Base-by-base conservation (phyloP, 2,113 vertebrate species). In the Chaetura pelagica region DNA sequence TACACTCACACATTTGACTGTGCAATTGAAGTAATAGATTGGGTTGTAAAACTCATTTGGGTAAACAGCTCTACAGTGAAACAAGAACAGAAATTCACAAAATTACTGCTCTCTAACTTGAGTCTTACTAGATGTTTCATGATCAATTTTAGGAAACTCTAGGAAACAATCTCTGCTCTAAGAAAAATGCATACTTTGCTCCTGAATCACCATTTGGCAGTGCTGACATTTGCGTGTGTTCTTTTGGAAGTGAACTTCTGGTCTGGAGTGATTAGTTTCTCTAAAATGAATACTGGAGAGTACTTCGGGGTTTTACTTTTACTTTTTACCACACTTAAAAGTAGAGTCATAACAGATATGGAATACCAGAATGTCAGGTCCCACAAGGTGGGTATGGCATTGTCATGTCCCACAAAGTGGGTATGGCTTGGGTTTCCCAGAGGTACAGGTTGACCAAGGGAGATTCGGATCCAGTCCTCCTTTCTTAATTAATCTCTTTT, bases 161-260 rank as follows among this genome's bases (percentile, higher is more conserved):
- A 93, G 64, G 71, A 90, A 85, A 80, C 23, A 87, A 79, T 46
- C 27, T 82, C 35, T 69, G 38, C 49, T 76, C 62, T 63, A 63
- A 3, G 20, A 85, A 91, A 91, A 73, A 57, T 20, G 20, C 90
- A 88, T 95, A n/a, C 32, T 96, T 96, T 76, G 32, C 38, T 90
- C 46, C 49, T 96, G 91, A 95, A 54, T 96, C 94, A 97, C 38
- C 27, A 29, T 27, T 62, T 95, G 93, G 82, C 87, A 85, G 78
- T 34, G 49, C 68, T 74, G 63, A 63, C 12, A 8, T 15, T 84
- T 94, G 34, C 20, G 42, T 62, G 22, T 0, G 20, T 91, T 63
- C 72, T 85, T 85, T 66, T 57, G 22, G 40, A 85, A 91, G 9
- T 26, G 77, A 76, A 76, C 62, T 77, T 91, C 51, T 48, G 51